Evolutionary conservation across 2,113 vertebrate species (phyloP), one percentile per base, ranked within the genome.

Genomic region (Brachypteracias leptosomus): DNA sequence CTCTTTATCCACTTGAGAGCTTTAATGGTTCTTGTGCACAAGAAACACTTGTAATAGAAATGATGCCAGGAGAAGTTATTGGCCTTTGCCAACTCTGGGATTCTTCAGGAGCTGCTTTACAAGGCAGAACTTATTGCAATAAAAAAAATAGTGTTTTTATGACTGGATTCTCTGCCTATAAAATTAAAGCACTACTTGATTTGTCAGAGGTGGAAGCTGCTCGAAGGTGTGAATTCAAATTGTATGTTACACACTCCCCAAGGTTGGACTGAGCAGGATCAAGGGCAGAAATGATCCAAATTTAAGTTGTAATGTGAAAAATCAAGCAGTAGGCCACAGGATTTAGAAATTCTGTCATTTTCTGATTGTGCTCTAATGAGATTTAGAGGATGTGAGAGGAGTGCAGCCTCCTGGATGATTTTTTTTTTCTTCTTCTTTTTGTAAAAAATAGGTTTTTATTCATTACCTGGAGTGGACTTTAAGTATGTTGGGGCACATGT

Each of bases 401-500:
- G 17, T 35, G 33, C 16, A 74, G 81, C 63, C 29, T 84, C 76
- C 17, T 66, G 18, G 22, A 36, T 49, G 14, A 19, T 36, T 58
- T 29, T 24, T 10, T 10, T 13, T 22, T 15, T 9, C 14, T 11
- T 6, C 21, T 20, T 55, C 8, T 16, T 9, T 3, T 4, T 12
- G 13, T 52, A 21, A 26, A n/a, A 16, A 46, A 9, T 1, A 51
- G 2, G 16, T 71, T n/a, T 66, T 15, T 77, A 13, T 85, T 89
- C 72, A 72, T 98, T 98, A 99, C 99, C 99, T 99, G 95, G 99
- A 98, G 16, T 98, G 98, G 87, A 98, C 97, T 95, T 97, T 98
- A 49, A 99, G 97, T n/a, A 98, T 85, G 84, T 99, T 99, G 54
- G 98, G 97, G 87, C 99, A 99, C 70, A 98, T 93, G 74, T 98